These are phyloP conservation scores for Alca torda DNA, from an alignment of 2,797 vertebrate species.

Conservation along the genomic window DNA sequence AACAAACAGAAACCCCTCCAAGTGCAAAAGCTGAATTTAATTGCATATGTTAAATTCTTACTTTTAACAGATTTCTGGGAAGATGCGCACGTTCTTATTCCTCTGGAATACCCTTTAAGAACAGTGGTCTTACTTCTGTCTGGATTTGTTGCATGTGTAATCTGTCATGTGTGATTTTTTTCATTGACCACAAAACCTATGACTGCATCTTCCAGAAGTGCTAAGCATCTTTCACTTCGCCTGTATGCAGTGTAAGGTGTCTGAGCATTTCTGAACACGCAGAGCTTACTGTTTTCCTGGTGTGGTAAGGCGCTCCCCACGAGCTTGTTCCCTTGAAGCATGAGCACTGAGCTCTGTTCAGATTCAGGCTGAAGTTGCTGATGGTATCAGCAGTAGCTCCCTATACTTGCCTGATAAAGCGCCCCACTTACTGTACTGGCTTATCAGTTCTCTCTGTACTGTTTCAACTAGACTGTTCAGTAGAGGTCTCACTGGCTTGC, in stretches of 20 bases:
- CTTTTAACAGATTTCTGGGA: background rate
- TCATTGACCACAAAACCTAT: background rate
- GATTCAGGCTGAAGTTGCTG: background rate
- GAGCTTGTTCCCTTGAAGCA: background rate
- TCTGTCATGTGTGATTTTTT: background rate
- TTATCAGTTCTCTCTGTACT: background rate
- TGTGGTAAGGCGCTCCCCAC: background rate
- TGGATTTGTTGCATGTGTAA: background rate
- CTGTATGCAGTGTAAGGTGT: rapidly evolving
- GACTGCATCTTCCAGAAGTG: background rate
- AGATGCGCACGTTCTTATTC: background rate
- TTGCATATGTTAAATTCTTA: background rate
- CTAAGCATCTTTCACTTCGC: background rate
- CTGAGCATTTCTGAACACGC: background rate
- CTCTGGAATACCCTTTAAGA: background rate
- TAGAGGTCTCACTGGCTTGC: background rate
- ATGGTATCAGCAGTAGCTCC: background rate
- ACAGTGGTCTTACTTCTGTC: background rate
- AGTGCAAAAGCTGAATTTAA: background rate
- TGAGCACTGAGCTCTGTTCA: background rate
- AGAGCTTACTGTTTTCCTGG: background rate
- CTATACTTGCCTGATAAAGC: background rate
- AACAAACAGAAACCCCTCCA: background rate
- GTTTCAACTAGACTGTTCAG: background rate
- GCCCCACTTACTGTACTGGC: background rate